Conservation (phyloP, 2,113 vertebrate species). For the Aptenodytes patagonicus region DNA sequence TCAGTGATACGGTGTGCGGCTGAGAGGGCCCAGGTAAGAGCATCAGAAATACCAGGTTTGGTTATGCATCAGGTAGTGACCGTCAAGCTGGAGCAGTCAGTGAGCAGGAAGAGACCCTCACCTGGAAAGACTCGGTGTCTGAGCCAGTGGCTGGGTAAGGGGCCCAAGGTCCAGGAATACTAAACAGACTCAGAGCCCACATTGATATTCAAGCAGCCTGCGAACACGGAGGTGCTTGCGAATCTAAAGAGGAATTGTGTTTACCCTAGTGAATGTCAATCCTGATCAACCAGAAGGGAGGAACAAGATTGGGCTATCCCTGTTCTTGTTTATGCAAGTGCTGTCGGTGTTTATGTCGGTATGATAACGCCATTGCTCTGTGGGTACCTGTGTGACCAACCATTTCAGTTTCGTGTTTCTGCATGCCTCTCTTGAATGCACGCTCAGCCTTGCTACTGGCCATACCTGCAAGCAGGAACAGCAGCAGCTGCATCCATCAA, state of each 20-base stretch:
- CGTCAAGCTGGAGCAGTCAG: rapidly evolving
- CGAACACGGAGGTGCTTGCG: rapidly evolving
- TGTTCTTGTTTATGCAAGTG: not conserved
- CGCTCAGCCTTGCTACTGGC: not conserved
- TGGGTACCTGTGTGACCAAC: not conserved
- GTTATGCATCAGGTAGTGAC: not conserved
- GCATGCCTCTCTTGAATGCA: not conserved
- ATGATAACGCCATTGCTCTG: not conserved
- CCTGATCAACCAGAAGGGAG: not conserved
- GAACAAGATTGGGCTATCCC: not conserved
- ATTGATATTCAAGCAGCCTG: rapidly evolving
- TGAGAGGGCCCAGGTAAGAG: not conserved
- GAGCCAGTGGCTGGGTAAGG: not conserved
- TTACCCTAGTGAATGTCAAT: not conserved
- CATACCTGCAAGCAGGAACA: not conserved
- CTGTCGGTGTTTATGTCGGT: not conserved
- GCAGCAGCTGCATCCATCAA: not conserved
- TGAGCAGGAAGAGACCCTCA: not conserved
- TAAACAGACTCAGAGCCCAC: not conserved
- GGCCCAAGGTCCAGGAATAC: not conserved
- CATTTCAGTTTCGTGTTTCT: not conserved
- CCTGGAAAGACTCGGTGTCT: not conserved
- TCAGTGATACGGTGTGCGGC: not conserved
- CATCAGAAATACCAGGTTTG: not conserved
- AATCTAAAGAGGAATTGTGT: not conserved